phyloP scores from a whole-genome alignment of 2,113 vertebrate species.

The Lepus europaeus region DNA sequence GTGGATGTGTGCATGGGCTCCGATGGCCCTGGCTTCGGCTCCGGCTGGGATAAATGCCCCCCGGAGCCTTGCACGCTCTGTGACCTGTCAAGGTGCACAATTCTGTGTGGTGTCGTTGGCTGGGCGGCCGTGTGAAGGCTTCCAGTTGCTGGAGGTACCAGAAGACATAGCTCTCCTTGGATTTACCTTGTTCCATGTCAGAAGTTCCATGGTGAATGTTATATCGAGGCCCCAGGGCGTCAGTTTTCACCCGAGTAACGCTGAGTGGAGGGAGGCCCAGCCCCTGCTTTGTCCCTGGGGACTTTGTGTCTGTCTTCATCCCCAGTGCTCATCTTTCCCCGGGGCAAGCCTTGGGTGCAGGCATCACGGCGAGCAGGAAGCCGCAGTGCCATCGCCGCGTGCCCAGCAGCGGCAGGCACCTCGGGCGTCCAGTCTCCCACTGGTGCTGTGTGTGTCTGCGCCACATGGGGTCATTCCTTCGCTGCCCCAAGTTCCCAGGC shows the following conservation, averaged over 20 bases:
- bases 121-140: background rate
- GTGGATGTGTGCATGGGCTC: background rate
- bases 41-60: background rate
- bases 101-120: background rate
- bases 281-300: background rate
- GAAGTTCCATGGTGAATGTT: background rate
- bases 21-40: background rate
- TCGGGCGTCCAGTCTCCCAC: background rate
- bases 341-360: fast-evolving
- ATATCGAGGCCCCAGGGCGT: background rate
- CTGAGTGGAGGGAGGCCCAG: background rate
- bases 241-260: background rate
- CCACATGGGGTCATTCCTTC: background rate
- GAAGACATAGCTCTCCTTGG: background rate
- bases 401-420: fast-evolving
- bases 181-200: background rate
- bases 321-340: background rate
- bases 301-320: too few relatives aligned
- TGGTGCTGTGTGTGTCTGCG: background rate
- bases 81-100: background rate
- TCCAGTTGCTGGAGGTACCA: background rate
- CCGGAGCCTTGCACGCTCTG: background rate
- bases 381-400: fast-evolving
- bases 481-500: background rate
- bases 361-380: background rate